Evolutionary conservation across 1,140 invertebrate genomes (phyloP), one percentile per base, ranked within the genome.

Genomic region (Ectropis grisescens): DNA sequence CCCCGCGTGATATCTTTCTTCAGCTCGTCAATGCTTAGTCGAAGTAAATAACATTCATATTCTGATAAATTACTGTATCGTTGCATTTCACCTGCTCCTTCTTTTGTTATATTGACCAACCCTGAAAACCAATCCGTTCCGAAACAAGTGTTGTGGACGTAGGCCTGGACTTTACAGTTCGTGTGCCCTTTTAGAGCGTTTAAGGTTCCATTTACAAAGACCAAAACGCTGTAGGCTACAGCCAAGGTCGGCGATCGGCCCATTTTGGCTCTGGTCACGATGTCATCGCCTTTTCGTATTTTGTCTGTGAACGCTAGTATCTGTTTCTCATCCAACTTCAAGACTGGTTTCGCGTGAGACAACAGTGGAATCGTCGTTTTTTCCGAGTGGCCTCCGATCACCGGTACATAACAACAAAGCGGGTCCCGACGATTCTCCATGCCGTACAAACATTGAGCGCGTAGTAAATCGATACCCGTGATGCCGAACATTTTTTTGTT

Each of bases 311-410:
- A 57, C 26, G 74, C 69, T 34, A 84, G 71, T 6, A 85, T 56
- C 22, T 74, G 54, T 13, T 78, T 84, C 29, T 83, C 67, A 13
- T 83, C 71, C 66, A 91, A 87, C 11, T 84, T 66, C 13, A 85
- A 82, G 10, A 69, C 44, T 5, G 90, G 90, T 15, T 37, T 47
- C 2, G 48, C 29, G 35, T 74, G 89, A 13, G 89, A 91, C 9
- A 91, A 65, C 8, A 91, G 54, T 8, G 90, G 90, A 19, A 92
- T 78, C 30, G 89, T 88, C 2, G 90, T 91, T 13, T 86, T 81
- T 8, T 87, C 86, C 22, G 89, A 87, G 64, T 91, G 90, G 9
- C 90, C 90, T 26, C 90, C 88, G 48, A 92, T 85, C 2, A 92
- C 88, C 2, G 89, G 89, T 4, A 89, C 82, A 36, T 75, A 70